Base-by-base conservation (phyloP, 2,888 invertebrate genomes). In the Ectropis crepuscularia region DNA sequence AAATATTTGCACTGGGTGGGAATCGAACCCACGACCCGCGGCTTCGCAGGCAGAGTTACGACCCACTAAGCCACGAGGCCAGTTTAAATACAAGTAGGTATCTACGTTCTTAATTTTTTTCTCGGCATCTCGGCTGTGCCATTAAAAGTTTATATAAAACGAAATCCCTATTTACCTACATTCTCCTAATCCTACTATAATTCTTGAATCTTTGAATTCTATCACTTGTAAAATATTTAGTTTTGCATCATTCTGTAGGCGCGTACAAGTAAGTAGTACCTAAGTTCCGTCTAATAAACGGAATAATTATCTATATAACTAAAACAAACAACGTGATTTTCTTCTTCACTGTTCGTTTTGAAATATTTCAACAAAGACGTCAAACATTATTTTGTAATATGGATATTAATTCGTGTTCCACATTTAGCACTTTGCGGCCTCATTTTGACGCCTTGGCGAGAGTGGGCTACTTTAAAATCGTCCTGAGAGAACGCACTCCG, bases 381-480 rank as follows among this genome's bases (percentile, higher is more conserved):
- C n/a, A 53, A 45, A 28, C 16, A 28, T 2, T 28, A 28, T 28
- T 43, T 16, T 8, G 12, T 43, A 6, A 41, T 5, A 63, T 53
- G 45, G 55, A 62, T 0, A 28, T 36, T 9, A 36, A 54, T 16
- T 41, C 43, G 36, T 76, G 75, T 51, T 69, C 71, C 6, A 66
- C 85, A 6, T 84, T 86, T 61, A 68, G 79, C 49, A 81, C 79
- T 5, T 75, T 89, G 48, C 77, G 74, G n/a, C 85, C 86, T 5
- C 87, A 89, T 67, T 89, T 90, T 57, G 72, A 86, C 66, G 80
- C 86, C 4, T 68, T 90, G 43, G 87, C 84, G 5, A 78, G 79
- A 57, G 82, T 82, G 9, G 90, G 81, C 5, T 90, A 88, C 72
- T 86, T 80, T 67, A 87, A 86, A 76, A 75, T 83, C n/a, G 79